Base-by-base conservation (phyloP, 2,113 vertebrate genomes). In the Plotosus lineatus region DNA sequence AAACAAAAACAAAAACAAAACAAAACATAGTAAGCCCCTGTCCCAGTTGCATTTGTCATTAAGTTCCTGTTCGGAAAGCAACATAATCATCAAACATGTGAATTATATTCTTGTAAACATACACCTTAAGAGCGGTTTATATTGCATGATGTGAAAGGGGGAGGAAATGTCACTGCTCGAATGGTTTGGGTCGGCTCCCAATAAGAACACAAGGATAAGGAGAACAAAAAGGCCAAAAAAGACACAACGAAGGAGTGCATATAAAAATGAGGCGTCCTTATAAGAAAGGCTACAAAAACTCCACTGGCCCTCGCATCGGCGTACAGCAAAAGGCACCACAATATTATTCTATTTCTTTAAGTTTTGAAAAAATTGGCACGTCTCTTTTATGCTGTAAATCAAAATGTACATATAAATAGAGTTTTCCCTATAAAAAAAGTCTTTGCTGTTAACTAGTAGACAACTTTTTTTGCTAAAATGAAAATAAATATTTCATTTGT, bases 401-500 rank as follows among this genome's bases (percentile, higher is more conserved):
- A 97, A 97, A 97, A 96, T 95, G 96, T 97, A 97, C 96, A 97
- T 98, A 98, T 98, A 98, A 98, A 98, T 98, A 98, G 95, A 94
- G 93, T 95, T 96, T 94, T 97, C 95, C 96, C 96, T 97, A 98
- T 97, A 98, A 98, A 98, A 88, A 96, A 97, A 96, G 96, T 98
- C 95, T 97, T 97, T 96, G 95, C 95, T 91, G 85, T 96, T 96
- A 97, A 95, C 97, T 98, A 96, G 96, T 97, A 98, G 96, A 98
- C 96, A 97, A 97, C 94, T 95, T 96, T 80, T 73, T 82, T 96
- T 96, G 96, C 97, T 98, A 98, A 98, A 98, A 97, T 97, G 96
- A 98, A 98, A 98, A 98, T 98, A 98, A 98, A 97, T 96, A 97
- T 98, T 98, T 97, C 93, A 95, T 97, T 98, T 95, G 95, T 98